Evolutionary conservation across 2,888 invertebrate genomes (phyloP), one percentile per base, ranked within the genome.

Genomic region (Xestia ashworthii): DNA sequence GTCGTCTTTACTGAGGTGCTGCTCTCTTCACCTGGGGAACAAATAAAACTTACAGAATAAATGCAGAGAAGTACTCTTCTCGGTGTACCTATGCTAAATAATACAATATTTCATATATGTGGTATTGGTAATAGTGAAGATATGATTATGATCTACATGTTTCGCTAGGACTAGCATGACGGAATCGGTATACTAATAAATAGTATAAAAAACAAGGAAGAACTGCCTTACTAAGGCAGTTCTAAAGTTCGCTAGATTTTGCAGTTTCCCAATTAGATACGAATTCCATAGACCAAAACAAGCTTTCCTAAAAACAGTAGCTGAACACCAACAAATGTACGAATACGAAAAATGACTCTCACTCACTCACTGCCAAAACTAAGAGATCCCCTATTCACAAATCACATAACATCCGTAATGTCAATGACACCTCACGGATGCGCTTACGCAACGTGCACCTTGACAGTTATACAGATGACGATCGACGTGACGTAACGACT

Each of bases 401-500:
- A 91, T 90, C 91, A 91, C 90, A 93, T 91, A 90, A 94, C 91
- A 94, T 93, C 93, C 93, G 93, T 94, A 92, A 95, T 93, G 96
- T 96, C 96, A 96, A 94, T 96, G 96, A 96, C 96, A 94, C 94
- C 93, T 91, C 90, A 92, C 94, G 93, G 94, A 94, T 95, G 93
- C 92, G 88, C 91, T 96, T 96, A 93, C 94, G 94, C 93, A 96
- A 96, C 88, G 71, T 90, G 91, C 95, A 96, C 95, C 96, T 96
- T 96, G 96, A 95, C 95, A 94, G 93, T 93, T 90, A 87, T 82
- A 93, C 92, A 88, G 93, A 94, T 93, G 93, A 92, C 90, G 91
- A 92, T 89, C 83, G 73, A 70, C 62, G 83, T 94, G 93, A 94
- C 92, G 94, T 94, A 95, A 95, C 89, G 71, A 78, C 81, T 80